phyloP scores from a whole-genome alignment of 1,140 invertebrate species.

The Drosophila grimshawi region DNA sequence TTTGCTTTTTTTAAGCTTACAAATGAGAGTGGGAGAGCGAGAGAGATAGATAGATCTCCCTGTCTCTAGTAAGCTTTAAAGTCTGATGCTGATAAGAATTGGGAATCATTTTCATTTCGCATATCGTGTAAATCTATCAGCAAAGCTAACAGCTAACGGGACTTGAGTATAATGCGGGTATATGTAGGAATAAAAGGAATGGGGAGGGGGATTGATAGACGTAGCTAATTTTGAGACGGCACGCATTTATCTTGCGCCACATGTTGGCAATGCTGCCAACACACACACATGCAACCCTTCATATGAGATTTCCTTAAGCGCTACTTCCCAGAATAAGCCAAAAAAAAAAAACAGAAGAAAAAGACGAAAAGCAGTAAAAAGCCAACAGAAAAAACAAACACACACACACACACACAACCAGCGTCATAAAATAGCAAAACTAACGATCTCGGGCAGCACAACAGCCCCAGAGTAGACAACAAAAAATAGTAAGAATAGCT shows the following conservation, averaged over 20 bases:
- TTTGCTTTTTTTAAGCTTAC: no score
- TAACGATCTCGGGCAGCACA: slow-evolving; percentile 52
- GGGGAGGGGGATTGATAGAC: slow-evolving; percentile 29
- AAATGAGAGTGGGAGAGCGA: no score
- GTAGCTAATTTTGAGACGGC: slow-evolving; percentile 43
- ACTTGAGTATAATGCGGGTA: neutral
- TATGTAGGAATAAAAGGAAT: neutral
- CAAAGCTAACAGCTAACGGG: slow-evolving; percentile 1
- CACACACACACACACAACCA: slow-evolving; percentile 43
- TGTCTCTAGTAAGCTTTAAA: neutral
- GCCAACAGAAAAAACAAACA: slow-evolving; percentile 27
- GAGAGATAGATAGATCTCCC: no score
- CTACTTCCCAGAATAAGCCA: slow-evolving; percentile 39
- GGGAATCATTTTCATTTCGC: slow-evolving; percentile 21
- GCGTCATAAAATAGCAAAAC: slow-evolving; percentile 58
- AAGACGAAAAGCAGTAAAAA: slow-evolving; percentile 12
- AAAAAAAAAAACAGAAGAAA: neutral
- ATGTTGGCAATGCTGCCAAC: slow-evolving; percentile 34
- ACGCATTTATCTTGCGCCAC: slow-evolving; percentile 54
- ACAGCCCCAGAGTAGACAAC: slow-evolving; percentile 32
- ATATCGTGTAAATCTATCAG: slow-evolving; percentile 29
- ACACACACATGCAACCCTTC: slow-evolving; percentile 18
- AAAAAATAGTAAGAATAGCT: slow-evolving; percentile 19
- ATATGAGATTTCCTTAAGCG: slow-evolving; percentile 46
- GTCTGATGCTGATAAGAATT: slow-evolving; percentile 14